Conservation (phyloP, 2,113 vertebrate species). For the Zapus hudsonius region DNA sequence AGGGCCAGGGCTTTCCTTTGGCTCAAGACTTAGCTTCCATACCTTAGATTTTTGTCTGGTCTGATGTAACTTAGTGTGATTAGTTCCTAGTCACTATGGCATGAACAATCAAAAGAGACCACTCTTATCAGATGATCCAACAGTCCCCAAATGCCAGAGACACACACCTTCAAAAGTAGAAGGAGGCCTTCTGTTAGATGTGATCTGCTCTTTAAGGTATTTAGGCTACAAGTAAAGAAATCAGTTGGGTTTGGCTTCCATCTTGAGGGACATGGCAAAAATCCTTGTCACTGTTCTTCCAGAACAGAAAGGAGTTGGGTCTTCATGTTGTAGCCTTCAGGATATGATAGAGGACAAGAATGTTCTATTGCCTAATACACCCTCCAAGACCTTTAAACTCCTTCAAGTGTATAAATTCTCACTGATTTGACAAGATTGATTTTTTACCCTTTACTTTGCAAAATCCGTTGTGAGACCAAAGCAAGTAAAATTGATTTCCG, state of each 20-base stretch:
- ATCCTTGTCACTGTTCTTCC: neutral
- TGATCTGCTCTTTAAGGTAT: neutral
- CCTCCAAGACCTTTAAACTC: constrained; percentile 55
- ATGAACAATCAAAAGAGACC: neutral
- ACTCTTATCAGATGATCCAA: neutral
- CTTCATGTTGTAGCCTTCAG: neutral
- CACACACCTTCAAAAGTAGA: neutral
- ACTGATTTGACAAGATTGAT: constrained; percentile 77
- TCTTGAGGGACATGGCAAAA: neutral
- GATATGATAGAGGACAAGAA: constrained; percentile 31
- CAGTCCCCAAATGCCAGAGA: neutral
- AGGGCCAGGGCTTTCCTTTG: neutral
- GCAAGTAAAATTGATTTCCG: constrained; percentile 74
- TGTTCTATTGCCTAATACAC: neutral
- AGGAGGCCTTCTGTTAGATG: neutral
- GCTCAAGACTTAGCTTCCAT: neutral
- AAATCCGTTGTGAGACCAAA: constrained; percentile 66
- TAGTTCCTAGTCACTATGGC: neutral
- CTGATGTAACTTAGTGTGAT: neutral
- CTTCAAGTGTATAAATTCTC: constrained; percentile 70
- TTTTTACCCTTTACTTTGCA: constrained; percentile 70
- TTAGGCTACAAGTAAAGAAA: neutral
- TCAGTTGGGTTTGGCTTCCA: neutral
- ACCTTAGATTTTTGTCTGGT: neutral
- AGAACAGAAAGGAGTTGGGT: neutral